Conservation (phyloP, 2,113 vertebrate genomes). For the Hassar affinis region DNA sequence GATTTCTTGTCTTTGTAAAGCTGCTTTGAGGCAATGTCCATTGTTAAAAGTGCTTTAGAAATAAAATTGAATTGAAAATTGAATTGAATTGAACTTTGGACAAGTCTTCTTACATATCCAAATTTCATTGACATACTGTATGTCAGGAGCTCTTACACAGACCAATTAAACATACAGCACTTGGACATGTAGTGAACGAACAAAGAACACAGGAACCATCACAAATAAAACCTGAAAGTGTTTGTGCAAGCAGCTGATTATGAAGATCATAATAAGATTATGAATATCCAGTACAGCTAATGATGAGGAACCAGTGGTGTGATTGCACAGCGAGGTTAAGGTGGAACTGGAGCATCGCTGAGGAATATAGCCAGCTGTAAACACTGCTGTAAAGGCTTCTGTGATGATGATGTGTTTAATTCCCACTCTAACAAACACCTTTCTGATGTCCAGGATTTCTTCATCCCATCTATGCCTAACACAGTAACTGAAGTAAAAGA, state of each 20-base stretch:
- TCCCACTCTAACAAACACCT: not conserved
- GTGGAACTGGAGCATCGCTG: not conserved
- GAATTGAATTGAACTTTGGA: too few relatives aligned
- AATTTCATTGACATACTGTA: too few relatives aligned
- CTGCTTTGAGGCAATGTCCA: too few relatives aligned
- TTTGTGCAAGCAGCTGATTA: not conserved
- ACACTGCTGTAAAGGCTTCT: not conserved
- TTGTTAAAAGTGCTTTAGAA: too few relatives aligned
- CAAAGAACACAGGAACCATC: not conserved
- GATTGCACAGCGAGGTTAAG: not conserved
- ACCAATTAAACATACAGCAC: not conserved
- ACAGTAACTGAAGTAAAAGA: not conserved
- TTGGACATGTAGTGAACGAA: not conserved
- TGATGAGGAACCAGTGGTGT: not conserved
- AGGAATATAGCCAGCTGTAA: not conserved
- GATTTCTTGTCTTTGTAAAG: too few relatives aligned
- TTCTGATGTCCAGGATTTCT: constrained; percentile 31
- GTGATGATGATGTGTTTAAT: not conserved
- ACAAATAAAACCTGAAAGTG: not conserved
- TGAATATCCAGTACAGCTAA: not conserved
- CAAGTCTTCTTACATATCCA: too few relatives aligned
- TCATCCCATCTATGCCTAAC: constrained; percentile 49
- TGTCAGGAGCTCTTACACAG: too few relatives aligned
- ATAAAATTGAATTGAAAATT: too few relatives aligned
- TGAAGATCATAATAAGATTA: not conserved